Conservation (phyloP, 2,797 vertebrate genomes). For the Coreius guichenoti region DNA sequence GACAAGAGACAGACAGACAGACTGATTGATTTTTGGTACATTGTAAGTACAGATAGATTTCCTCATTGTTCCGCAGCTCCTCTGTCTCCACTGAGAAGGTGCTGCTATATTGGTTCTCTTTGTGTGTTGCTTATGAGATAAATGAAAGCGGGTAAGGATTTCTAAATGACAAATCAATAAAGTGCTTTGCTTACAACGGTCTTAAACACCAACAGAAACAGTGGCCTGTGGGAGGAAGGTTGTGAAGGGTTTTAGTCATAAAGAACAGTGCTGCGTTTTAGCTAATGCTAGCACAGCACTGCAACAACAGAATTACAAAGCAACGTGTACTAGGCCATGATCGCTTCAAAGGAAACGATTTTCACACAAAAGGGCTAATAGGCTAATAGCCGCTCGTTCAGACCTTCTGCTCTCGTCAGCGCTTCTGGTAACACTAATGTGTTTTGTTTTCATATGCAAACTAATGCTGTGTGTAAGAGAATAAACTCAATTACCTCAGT, state of each 20-base stretch:
- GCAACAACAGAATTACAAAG: slow-evolving; percentile 40
- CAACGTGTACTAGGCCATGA: slow-evolving; percentile 24
- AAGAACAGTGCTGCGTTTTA: slow-evolving; percentile 1
- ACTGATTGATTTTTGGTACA: background rate
- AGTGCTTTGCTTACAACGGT: slow-evolving; percentile 52
- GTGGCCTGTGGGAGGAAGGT: background rate
- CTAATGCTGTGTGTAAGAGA: slow-evolving; percentile 22
- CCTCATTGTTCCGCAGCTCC: background rate
- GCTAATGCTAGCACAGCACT: slow-evolving; percentile 10
- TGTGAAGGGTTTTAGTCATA: background rate
- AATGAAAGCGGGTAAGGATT: slow-evolving; percentile 52
- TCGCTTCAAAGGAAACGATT: slow-evolving; percentile 41
- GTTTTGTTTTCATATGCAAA: slow-evolving; percentile 54
- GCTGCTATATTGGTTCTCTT: slow-evolving; percentile 50
- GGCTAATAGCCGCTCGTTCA: slow-evolving; percentile 40
- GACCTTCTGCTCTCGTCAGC: slow-evolving; percentile 39
- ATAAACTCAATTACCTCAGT: slow-evolving; percentile 49
- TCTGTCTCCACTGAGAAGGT: slow-evolving; percentile 16
- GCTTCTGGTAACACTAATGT: slow-evolving; percentile 45
- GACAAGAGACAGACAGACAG: background rate
- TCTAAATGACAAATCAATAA: slow-evolving; percentile 64
- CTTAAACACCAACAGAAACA: slow-evolving; percentile 23
- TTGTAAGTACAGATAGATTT: slow-evolving; percentile 22
- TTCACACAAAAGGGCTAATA: slow-evolving; percentile 50
- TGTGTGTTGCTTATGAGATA: slow-evolving; percentile 49